phyloP scores from a whole-genome alignment of 1,140 invertebrate genomes.

The Linepithema humile region DNA sequence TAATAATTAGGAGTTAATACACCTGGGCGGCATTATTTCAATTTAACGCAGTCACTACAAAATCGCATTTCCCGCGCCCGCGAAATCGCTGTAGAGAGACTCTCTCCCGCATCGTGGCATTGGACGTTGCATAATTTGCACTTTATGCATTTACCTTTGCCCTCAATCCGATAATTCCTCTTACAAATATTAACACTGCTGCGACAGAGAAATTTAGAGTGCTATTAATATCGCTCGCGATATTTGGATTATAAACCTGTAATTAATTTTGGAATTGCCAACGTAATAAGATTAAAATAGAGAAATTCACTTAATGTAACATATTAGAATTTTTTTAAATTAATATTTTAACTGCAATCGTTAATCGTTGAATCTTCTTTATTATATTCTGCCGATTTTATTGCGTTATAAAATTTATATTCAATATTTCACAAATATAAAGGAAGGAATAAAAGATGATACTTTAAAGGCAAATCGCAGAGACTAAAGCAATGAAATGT shows the following conservation, averaged over 20 bases:
- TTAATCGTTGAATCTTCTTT: background rate
- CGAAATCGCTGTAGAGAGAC: conserved; percentile 6
- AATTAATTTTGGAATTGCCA: background rate
- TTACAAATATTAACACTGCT: background rate
- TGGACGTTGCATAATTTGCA: conserved; percentile 29
- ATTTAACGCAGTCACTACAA: conserved; percentile 38
- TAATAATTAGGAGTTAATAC: conserved; percentile 60
- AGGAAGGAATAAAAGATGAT: background rate
- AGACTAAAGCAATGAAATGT: background rate
- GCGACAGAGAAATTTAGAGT: background rate
- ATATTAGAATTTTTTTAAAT: background rate
- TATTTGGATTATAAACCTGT: background rate
- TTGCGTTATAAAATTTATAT: background rate
- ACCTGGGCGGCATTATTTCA: conserved; percentile 53
- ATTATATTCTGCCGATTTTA: background rate
- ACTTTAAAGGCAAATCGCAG: background rate
- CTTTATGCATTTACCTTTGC: background rate
- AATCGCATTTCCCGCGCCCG: conserved; percentile 25
- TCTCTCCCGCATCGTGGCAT: background rate
- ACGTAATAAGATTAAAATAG: background rate
- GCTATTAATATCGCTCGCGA: background rate
- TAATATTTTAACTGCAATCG: background rate
- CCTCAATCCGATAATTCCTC: background rate
- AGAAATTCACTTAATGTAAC: background rate
- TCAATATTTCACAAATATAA: background rate